Base-by-base conservation (phyloP, 2,797 vertebrate genomes). In the Ptychadena robeensis region DNA sequence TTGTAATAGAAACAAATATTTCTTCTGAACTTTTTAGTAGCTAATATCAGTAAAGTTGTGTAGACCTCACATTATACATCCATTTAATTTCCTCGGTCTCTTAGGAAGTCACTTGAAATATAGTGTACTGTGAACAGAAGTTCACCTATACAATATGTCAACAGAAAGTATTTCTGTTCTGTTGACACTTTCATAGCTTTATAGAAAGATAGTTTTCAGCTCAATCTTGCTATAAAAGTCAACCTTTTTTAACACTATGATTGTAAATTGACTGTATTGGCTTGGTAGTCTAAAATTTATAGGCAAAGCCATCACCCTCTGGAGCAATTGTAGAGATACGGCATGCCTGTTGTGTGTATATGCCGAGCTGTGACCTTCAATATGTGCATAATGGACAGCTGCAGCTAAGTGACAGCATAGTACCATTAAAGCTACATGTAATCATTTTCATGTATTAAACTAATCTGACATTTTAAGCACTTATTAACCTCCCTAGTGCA, bases 1-100 rank as follows among this genome's bases (percentile, higher is more conserved):
- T 81, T 61, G 69, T 69, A 85, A 85, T 71, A 63, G 44, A 85
- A 65, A 61, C 57, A 80, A 76, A 65, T 74, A 76, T 76, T 76
- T 80, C 53, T 73, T 22, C 63, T 64, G 53, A 79, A 73, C 40
- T 79, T 72, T 67, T 67, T 44, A 40, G 25, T 9, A 38, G 28
- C 14, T 12, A 73, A 59, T 73, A 61, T 61, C 59, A 61, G 61
- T 83, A 40, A 53, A 35, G 71, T 64, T 30, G 25, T 18, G 61
- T 61, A 72, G 38, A 14, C 72, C 9, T 53, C 69, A 67, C 25
- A 72, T 44, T 64, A 63, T 68, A 73, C 44, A 6, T 76, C 63
- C 53, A 48, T 82, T 65, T 40, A n/a, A 77, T 78, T 78, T 53
- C 32, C 32, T 14, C 37, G 38, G 9, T 68, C 14, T 11, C 34